A percentile compares a stretch with the other conserved stretches of the same genome.
Conservation (phyloP, 2,797 vertebrate species). For the Streptopelia turtur region DNA sequence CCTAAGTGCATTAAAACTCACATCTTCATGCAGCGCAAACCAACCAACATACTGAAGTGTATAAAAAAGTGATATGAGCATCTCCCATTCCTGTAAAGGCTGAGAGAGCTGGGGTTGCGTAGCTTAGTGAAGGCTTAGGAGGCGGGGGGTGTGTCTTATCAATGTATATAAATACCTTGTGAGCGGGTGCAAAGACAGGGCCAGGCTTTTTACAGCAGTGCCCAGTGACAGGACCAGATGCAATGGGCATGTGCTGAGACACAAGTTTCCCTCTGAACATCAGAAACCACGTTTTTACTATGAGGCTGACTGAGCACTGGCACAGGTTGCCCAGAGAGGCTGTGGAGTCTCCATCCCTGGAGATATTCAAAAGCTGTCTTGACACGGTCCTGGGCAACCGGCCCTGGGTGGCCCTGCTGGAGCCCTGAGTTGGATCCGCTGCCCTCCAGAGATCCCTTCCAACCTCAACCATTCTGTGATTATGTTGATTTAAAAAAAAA, state of each 20-base stretch:
- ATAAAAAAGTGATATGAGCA: neutral
- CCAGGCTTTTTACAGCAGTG: neutral
- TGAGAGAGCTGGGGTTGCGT: neutral
- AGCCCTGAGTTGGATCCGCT: neutral
- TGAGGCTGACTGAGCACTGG: rapidly evolving
- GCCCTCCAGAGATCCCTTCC: neutral
- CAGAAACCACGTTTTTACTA: neutral
- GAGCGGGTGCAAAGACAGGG: neutral
- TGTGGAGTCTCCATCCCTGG: neutral
- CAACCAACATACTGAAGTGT: neutral
- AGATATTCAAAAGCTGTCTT: neutral
- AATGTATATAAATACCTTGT: neutral
- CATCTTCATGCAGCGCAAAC: neutral
- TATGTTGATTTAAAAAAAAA: neutral
- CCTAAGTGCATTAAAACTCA: neutral
- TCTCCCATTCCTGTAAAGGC: neutral
- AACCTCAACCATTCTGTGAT: neutral
- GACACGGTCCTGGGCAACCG: rapidly evolving
- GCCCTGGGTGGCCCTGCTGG: neutral
- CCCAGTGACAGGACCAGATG: neutral
- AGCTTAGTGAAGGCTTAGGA: neutral
- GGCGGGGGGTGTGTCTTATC: rapidly evolving
- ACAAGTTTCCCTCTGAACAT: neutral
- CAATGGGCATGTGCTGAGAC: neutral
- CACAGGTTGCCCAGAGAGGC: neutral